These are phyloP conservation scores for Haemorhous mexicanus DNA, from an alignment of 2,113 vertebrate species.

Conservation along the genomic window DNA sequence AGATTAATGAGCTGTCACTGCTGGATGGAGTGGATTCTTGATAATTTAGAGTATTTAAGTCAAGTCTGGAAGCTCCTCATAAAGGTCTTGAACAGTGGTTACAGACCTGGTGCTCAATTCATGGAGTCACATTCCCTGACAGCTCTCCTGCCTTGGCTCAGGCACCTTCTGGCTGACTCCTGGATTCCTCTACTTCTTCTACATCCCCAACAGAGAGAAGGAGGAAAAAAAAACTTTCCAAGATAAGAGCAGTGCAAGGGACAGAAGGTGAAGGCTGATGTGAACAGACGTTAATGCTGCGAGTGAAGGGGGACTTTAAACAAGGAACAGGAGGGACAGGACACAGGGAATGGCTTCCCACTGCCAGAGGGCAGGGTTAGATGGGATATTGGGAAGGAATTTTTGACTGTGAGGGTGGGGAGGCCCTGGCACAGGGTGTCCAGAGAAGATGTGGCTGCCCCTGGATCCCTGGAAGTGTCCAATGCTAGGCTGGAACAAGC, in stretches of 20 bases:
- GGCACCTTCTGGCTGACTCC: background rate
- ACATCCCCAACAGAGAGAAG: background rate
- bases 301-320: background rate
- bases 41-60: background rate
- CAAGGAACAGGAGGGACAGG: background rate
- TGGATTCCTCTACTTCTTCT: background rate
- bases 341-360: background rate
- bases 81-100: background rate
- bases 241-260: background rate
- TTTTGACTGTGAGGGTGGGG: rapidly evolving
- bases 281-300: background rate
- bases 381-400: background rate
- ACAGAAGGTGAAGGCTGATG: background rate
- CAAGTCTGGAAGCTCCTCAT: background rate
- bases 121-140: background rate
- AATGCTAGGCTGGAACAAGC: rapidly evolving
- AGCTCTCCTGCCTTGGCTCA: background rate
- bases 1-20: background rate
- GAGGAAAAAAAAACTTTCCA: background rate
- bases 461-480: background rate
- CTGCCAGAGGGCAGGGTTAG: rapidly evolving
- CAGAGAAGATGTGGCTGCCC: background rate
- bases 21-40: background rate
- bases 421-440: rapidly evolving
- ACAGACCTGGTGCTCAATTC: background rate